These are phyloP conservation scores for Amphiprion clarkii DNA, from an alignment of 2,797 vertebrate species.

Conservation along the genomic window DNA sequence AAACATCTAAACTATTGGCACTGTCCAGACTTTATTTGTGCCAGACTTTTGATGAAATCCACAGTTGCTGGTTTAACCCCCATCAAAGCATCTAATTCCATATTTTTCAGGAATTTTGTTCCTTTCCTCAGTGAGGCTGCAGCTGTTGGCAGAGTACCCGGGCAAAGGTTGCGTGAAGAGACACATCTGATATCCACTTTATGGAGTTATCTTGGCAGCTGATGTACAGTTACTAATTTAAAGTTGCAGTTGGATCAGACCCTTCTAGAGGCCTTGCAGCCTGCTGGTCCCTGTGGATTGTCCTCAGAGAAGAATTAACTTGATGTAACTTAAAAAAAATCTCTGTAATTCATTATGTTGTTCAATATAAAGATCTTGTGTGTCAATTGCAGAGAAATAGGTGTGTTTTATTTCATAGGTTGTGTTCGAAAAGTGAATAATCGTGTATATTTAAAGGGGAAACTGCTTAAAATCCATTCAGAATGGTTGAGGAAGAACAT, in stretches of 20 bases:
- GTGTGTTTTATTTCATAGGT: neutral
- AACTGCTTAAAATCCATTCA: neutral
- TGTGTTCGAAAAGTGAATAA: neutral
- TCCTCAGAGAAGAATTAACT: neutral
- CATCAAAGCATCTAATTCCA: constrained; percentile 11
- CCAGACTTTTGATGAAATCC: neutral
- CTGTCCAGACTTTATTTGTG: neutral
- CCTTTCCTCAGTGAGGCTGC: constrained; percentile 10
- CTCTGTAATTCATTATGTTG: neutral
- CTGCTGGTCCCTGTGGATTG: neutral
- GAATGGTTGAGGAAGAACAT: neutral
- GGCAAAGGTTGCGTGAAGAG: constrained; percentile 15
- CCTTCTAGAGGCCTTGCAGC: neutral
- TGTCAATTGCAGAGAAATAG: neutral
- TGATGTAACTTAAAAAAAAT: neutral
- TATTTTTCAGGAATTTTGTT: constrained; percentile 3
- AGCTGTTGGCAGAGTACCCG: constrained; percentile 16
- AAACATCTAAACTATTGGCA: neutral
- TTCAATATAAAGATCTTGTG: neutral
- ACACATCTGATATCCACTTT: constrained; percentile 25
- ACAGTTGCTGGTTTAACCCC: constrained; percentile 6
- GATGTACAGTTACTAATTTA: constrained; percentile 31
- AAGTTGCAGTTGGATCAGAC: constrained; percentile 12
- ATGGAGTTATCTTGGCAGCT: constrained; percentile 24
- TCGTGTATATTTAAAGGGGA: neutral